Evolutionary conservation across 2,797 vertebrate species (phyloP), one percentile per base, ranked within the genome.

Genomic region (Balearica regulorum): DNA sequence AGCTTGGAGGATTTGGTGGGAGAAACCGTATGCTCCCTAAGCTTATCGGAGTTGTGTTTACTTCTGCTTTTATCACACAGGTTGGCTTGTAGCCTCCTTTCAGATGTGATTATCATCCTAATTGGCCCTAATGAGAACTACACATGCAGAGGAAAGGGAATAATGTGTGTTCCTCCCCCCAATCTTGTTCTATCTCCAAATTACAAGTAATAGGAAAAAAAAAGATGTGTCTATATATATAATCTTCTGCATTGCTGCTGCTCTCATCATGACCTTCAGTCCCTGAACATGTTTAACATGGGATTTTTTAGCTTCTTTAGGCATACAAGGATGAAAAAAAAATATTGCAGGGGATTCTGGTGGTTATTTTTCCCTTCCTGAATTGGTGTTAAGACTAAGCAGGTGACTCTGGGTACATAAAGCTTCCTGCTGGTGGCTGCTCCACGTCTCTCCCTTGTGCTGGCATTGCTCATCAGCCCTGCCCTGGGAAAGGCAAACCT

Each of bases 91-190:
- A 90, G 80, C 64, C 87, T 89, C 61, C 61, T 91, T 91, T 95
- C 61, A 54, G 75, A 89, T 92, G 69, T 85, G 77, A 93, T 96
- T 96, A 92, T 66, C 44, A 13, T 69, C 70, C 62, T 96, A 82
- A 91, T 90, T 90, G 81, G 46, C 51, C 68, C 83, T 95, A 90
- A 90, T 84, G 92, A 96, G 85, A 96, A 35, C 58, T 92, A 37
- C 60, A 89, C 44, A 53, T 87, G 90, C 69, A 83, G 83, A 93
- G 87, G 73, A 88, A 90, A 84, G 53, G 85, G 80, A 48, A 69
- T 94, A 79, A 80, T 0, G 0, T 73, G 51, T 89, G 24, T 88
- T 81, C 43, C 46, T 73, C 51, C 21, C 25, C 28, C 19, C 39
- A 46, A 0, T 48, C 41, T 61, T 77, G 48, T 88, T 80, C 72